A percentile compares a stretch with the other conserved stretches of the same genome.
Evolutionary conservation across 1,140 invertebrate genomes (phyloP).

Genomic region (Dryas iulia): DNA sequence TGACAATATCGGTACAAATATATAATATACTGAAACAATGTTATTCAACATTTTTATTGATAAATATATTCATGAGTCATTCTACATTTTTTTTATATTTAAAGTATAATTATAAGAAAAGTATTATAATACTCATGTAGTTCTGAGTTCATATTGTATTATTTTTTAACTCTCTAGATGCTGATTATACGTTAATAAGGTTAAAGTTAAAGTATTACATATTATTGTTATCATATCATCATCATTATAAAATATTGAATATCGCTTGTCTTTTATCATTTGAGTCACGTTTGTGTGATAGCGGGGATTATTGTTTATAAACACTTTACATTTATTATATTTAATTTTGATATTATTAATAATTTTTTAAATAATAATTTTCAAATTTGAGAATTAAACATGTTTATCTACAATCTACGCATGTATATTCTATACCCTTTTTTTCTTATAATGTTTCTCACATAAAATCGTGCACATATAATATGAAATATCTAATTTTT

Average conservation of each 20-base stretch:
- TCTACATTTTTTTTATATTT: background rate
- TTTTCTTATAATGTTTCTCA: no score
- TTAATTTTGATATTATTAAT: background rate
- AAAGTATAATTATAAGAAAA: background rate
- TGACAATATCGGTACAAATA: background rate
- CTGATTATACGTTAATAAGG: no score
- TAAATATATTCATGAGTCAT: background rate
- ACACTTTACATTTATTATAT: background rate
- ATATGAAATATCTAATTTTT: no score
- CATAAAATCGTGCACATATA: no score
- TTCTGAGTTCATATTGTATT: no score
- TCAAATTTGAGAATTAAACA: no score
- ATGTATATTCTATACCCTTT: no score
- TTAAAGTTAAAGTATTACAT: no score
- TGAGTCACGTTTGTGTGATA: background rate
- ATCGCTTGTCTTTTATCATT: background rate
- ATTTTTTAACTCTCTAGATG: no score
- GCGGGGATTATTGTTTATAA: background rate
- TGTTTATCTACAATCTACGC: no score
- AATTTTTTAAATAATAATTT: no score
- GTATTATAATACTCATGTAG: no score
- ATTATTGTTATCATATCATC: background rate
- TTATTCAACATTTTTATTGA: background rate
- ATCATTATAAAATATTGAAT: background rate
- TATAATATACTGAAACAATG: background rate